Percentiles rank a stretch among this genome's conserved stretches.
These are phyloP conservation scores for Crotophaga sulcirostris DNA, from an alignment of 2,113 vertebrate species.

Conservation along the genomic window DNA sequence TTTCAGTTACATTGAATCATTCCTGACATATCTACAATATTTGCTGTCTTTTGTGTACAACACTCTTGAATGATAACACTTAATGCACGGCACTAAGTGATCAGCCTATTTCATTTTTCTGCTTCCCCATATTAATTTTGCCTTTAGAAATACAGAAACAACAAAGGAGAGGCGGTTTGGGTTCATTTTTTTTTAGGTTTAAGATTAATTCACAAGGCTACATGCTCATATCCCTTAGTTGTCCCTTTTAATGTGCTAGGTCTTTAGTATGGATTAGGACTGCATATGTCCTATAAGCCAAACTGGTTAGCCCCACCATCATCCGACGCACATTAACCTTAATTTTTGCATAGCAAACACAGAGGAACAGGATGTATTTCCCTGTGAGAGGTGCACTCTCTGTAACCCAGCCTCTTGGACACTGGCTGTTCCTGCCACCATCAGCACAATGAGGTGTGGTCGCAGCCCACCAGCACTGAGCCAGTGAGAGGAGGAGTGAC, in stretches of 20 bases:
- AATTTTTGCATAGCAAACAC: not conserved
- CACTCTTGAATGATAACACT: not conserved
- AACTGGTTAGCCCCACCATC: not conserved
- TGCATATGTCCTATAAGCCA: not conserved
- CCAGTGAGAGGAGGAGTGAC: not conserved
- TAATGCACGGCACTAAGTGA: not conserved
- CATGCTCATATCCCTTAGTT: not conserved
- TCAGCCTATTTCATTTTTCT: not conserved
- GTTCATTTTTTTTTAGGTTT: not conserved
- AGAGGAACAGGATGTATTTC: not conserved
- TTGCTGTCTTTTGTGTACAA: not conserved
- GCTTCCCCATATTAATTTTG: not conserved
- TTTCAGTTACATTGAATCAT: slow-evolving; percentile 44
- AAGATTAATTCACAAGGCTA: not conserved
- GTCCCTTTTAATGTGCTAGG: not conserved
- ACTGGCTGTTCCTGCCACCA: not conserved
- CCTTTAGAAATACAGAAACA: not conserved
- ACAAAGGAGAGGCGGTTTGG: not conserved
- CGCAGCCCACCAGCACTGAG: not conserved
- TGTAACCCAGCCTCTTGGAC: too few species aligned
- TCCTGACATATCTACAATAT: slow-evolving; percentile 8
- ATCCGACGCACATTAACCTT: not conserved
- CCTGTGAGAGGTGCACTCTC: fast-evolving
- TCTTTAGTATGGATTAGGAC: not conserved
- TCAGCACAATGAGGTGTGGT: not conserved